phyloP scores from a whole-genome alignment of 1,140 invertebrate genomes.

The Gryon sp. region DNA sequence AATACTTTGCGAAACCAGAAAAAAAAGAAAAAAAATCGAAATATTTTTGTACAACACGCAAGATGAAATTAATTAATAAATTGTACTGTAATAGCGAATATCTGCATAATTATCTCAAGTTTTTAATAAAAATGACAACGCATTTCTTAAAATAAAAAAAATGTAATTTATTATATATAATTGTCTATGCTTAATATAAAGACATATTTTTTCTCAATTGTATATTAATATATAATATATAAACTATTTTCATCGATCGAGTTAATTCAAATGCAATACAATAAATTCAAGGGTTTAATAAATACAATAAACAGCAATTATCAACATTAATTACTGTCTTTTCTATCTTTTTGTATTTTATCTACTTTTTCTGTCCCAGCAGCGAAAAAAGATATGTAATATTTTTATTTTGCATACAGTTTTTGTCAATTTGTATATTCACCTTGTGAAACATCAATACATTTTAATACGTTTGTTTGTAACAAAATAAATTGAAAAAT shows the following conservation, averaged over 20 bases:
- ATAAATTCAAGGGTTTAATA: too few relatives aligned
- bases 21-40: too few relatives aligned
- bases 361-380: too few relatives aligned
- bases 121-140: slow-evolving; percentile 1
- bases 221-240: slow-evolving; percentile 23
- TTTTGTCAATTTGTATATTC: too few relatives aligned
- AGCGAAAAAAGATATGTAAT: too few relatives aligned
- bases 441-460: too few relatives aligned
- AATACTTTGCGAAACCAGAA: slow-evolving; percentile 2
- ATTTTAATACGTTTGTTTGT: too few relatives aligned
- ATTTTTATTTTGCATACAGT: too few relatives aligned
- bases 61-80: slow-evolving; percentile 5
- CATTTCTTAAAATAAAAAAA: slow-evolving; percentile 9
- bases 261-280: slow-evolving; percentile 6
- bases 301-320: too few relatives aligned
- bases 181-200: slow-evolving; percentile 16
- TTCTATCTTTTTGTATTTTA: too few relatives aligned
- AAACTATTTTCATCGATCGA: slow-evolving; percentile 21
- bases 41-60: slow-evolving; percentile 16
- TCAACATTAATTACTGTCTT: too few relatives aligned
- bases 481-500: too few relatives aligned
- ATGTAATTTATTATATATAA: slow-evolving; percentile 17
- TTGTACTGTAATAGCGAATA: not conserved
- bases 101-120: slow-evolving; percentile 14
- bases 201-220: slow-evolving; percentile 24